Base-by-base conservation (phyloP, 2,888 invertebrate species). In the Amphimallon solstitiale region DNA sequence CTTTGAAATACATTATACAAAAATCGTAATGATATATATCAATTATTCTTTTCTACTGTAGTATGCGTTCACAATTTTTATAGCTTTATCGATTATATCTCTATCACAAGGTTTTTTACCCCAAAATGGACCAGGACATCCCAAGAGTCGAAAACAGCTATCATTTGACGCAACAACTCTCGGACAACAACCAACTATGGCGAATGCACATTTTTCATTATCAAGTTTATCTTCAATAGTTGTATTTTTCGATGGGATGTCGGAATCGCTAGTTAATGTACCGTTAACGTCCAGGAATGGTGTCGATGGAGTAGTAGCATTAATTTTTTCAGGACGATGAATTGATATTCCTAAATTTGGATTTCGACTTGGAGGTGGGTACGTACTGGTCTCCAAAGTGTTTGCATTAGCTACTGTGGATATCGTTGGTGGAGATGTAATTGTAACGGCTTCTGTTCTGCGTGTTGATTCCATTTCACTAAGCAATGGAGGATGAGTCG, bases 81-180 rank as follows among this genome's bases (percentile, higher is more conserved):
- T 77, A 9, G 92, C 91, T 0, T 87, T 86, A 34, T 83, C 72
- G 0, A 87, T 83, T 62, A 89, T 86, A 6, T 86, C 83, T 9
- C 85, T 85, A 5, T 88, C 87, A 78, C 93, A 94, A 0, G 92
- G 92, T 76, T 89, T 90, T 0, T 80, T 73, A 69, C 89, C 92
- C 86, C 92, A 92, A 81, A 91, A 92, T 54, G 88, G 86, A 0
- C 91, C 91, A 0, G 87, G 86, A 77, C 93, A 94, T 5, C 89
- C 87, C 61, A 90, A 81, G 4, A 85, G 82, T 79, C 92, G 92
- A 67, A 93, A 93, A 77, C 93, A 94, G 9, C 77, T 80, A 70
- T 85, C 84, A 1, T 84, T 80, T 52, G 87, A 81, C 10, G 83
- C 80, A 66, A 81, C 81, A 10, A 80, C 81, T 0, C 81, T 80